These are phyloP conservation scores for Marcusenius ussheri DNA, from an alignment of 2,113 vertebrate species.

Conservation along the genomic window DNA sequence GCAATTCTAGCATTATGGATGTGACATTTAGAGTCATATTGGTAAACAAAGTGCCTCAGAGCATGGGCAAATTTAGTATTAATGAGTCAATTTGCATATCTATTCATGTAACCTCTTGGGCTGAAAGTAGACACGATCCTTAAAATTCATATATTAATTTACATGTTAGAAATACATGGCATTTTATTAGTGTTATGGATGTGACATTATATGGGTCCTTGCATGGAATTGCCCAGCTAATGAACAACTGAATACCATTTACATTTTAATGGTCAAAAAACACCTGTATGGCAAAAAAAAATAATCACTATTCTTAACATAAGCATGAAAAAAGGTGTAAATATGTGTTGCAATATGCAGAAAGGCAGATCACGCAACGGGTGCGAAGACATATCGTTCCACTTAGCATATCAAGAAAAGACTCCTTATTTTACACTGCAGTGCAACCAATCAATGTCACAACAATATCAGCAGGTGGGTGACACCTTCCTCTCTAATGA, in stretches of 20 bases:
- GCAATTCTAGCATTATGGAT: background rate
- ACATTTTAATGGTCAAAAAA: background rate
- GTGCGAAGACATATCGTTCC: background rate
- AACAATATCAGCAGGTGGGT: slow-evolving; percentile 3
- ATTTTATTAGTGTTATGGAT: background rate
- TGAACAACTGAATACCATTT: background rate
- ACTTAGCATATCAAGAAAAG: background rate
- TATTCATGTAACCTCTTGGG: background rate
- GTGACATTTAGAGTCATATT: background rate
- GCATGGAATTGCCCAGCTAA: background rate
- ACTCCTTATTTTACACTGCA: background rate
- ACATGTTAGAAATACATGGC: background rate
- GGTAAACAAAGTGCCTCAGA: background rate
- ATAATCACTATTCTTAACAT: background rate
- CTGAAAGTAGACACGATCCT: background rate
- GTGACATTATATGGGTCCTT: background rate
- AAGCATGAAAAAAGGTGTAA: background rate
- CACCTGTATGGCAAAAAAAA: background rate
- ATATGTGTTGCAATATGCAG: background rate
- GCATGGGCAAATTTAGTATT: background rate
- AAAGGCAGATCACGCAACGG: background rate
- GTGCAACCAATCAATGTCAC: slow-evolving; percentile 6
- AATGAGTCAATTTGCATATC: background rate
- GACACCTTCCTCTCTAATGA: slow-evolving; percentile 23
- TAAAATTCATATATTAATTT: background rate